Percentiles rank a stretch among this genome's conserved stretches.
Evolutionary conservation across 2,888 invertebrate genomes (phyloP).

Genomic region (Microplitis manilae): DNA sequence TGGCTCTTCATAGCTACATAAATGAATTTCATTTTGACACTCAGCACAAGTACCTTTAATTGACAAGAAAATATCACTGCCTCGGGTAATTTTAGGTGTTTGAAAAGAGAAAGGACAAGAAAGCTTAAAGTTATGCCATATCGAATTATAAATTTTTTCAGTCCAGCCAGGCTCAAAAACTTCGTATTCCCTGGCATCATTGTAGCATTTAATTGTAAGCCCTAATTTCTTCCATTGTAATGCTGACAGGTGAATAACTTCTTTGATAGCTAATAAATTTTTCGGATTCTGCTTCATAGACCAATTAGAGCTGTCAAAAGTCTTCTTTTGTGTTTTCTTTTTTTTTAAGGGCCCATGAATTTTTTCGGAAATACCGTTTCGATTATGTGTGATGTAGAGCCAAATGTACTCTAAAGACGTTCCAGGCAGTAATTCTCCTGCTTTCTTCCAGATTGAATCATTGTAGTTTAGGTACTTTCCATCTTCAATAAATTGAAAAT

Average conservation of each 20-base stretch:
- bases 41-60: slow-evolving; percentile 6
- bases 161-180: slow-evolving; percentile 11
- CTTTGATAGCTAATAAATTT: neutral
- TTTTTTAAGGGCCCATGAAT: neutral
- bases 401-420: neutral
- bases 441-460: neutral
- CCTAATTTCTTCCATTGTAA: neutral
- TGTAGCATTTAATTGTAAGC: neutral
- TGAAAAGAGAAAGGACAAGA: neutral
- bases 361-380: neutral
- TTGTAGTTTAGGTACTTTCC: no score
- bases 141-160: neutral
- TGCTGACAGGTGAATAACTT: neutral
- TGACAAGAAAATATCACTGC: neutral
- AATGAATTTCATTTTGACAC: neutral
- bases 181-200: slow-evolving; percentile 1
- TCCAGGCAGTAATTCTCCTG: neutral
- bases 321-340: neutral
- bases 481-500: no score
- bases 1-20: neutral
- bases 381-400: neutral
- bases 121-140: neutral
- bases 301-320: neutral
- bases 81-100: neutral
- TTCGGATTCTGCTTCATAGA: neutral